Base-by-base conservation (phyloP, 2,113 vertebrate genomes). In the Alexandromys fortis region DNA sequence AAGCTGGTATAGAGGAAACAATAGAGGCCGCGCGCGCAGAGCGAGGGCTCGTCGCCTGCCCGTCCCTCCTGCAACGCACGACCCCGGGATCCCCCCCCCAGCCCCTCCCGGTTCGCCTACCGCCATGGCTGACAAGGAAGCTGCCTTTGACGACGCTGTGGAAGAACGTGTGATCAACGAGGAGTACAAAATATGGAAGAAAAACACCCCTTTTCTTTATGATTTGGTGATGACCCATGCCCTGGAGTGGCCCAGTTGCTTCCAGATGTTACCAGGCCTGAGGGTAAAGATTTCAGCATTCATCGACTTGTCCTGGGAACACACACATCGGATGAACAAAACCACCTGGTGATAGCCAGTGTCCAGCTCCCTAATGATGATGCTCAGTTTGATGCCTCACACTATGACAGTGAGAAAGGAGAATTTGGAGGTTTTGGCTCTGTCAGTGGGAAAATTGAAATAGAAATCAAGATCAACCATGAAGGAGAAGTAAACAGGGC, bases 391-490 rank as follows among this genome's bases (percentile, higher is more conserved):
- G 99, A 99, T 98, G 99, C 99, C 7, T 99, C 99, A 0, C 99
- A 99, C 98, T 99, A 99, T 11, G 99, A 99, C 97, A 99, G 99
- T 89, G 99, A 99, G 97, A 99, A 99, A 98, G 99, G 99, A 98
- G 99, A 99, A 95, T 99, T 99, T 98, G 99, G 99, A 97, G 99
- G 99, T 68, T 99, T 99, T 98, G 99, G 99, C 21, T 99, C 99
- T 14, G 99, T 99, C 2, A 99, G 99, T 97, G 99, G 99, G 2
- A 99, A 99, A 97, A 99, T 99, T 94, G 99, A 99, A 94, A 99
- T 99, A 92, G 99, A 99, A 97, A 99, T 99, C 97, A 99, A 99
- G 98, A 99, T 99, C 89, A 99, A 99, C 97, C 99, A 99, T 2
- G 99, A 99, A 98, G 99, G 99, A 89, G 99, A 99, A 97, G 99